Conservation (phyloP, 2,888 invertebrate species). For the Apamea monoglypha region DNA sequence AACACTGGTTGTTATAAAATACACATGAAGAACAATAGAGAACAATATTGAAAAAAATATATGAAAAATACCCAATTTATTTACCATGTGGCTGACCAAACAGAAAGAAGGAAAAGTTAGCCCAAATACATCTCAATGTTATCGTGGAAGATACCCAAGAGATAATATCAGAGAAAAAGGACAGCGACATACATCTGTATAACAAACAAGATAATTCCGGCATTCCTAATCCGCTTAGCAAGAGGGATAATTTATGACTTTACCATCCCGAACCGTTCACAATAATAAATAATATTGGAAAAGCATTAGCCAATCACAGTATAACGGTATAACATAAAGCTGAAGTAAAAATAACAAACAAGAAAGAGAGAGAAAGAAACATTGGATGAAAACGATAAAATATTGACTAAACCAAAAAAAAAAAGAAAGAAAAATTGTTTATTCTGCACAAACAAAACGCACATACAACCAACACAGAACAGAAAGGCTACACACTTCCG, state of each 20-base stretch:
- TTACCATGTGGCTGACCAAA: neutral
- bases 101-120: neutral
- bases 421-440: too few relatives aligned
- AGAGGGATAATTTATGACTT: slow-evolving; percentile 48
- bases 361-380: slow-evolving; percentile 11
- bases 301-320: slow-evolving; percentile 37
- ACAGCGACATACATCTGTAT: slow-evolving; percentile 20
- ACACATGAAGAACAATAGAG: neutral
- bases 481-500: slow-evolving; percentile 1
- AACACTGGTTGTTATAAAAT: neutral
- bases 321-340: slow-evolving; percentile 23
- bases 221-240: slow-evolving; percentile 47
- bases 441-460: too few relatives aligned
- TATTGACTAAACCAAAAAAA: slow-evolving; percentile 4
- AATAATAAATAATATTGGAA: slow-evolving; percentile 51
- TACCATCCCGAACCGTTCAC: slow-evolving; percentile 14
- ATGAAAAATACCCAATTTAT: neutral
- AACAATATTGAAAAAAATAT: neutral
- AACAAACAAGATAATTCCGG: slow-evolving; percentile 47
- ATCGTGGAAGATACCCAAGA: slow-evolving; percentile 7
- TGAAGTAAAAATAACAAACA: slow-evolving; percentile 31
- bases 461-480: slow-evolving; percentile 11
- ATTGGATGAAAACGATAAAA: slow-evolving; percentile 8
- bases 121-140: slow-evolving; percentile 1
- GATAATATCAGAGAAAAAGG: slow-evolving; percentile 19